Evolutionary conservation across 2,113 vertebrate genomes (phyloP).

Genomic region (Crotalus viridis): DNA sequence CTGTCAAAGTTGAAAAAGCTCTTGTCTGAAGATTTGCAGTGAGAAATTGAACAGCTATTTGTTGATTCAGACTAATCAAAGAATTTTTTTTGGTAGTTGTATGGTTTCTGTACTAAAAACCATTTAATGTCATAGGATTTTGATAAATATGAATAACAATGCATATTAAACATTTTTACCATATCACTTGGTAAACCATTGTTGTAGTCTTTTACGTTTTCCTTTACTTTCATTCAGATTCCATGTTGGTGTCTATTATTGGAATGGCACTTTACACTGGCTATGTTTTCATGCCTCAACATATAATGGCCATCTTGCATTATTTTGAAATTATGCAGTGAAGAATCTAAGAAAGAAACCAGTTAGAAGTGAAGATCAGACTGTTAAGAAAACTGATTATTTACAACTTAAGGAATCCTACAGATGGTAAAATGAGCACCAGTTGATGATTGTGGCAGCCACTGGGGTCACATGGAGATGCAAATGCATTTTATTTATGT

Average conservation of each 20-base stretch:
- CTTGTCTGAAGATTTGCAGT: neutral
- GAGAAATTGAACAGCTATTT: neutral
- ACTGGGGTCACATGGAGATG: constrained; percentile 55
- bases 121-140: neutral
- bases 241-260: constrained; percentile 87
- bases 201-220: constrained; percentile 48
- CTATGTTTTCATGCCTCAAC: constrained; percentile 98
- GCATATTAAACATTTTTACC: neutral
- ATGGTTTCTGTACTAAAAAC: neutral
- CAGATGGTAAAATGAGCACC: constrained; percentile 45
- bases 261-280: constrained; percentile 96
- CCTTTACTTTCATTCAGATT: constrained; percentile 81
- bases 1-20: neutral
- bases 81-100: neutral
- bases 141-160: neutral
- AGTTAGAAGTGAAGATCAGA: constrained; percentile 39
- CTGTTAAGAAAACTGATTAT: constrained; percentile 47
- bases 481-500: constrained; percentile 73
- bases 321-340: constrained; percentile 95
- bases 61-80: neutral
- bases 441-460: constrained; percentile 29
- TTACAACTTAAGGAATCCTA: constrained; percentile 53
- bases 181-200: neutral
- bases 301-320: constrained; percentile 97
- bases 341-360: constrained; percentile 8